Base-by-base conservation (phyloP, 1,140 invertebrate genomes). In the Brachionus koreanus region DNA sequence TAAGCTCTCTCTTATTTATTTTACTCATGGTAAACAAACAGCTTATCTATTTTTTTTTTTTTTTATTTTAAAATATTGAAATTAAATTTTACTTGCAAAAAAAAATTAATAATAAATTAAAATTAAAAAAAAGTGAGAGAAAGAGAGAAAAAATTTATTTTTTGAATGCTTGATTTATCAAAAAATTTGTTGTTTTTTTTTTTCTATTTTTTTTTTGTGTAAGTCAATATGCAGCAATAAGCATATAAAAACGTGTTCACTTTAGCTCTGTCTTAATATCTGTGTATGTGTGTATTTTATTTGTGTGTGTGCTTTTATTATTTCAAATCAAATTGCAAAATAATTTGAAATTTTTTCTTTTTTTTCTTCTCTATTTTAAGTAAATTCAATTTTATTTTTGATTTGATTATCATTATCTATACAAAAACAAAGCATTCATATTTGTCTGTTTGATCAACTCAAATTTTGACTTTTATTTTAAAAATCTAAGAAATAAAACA, bases 401-500 rank as follows among this genome's bases (percentile, higher is more conserved):
- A n/a, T n/a, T n/a, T n/a, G n/a, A n/a, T n/a, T n/a, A n/a, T n/a
- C n/a, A n/a, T n/a, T n/a, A n/a, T n/a, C n/a, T n/a, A n/a, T n/a
- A n/a, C n/a, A n/a, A n/a, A n/a, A 52, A 52, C 49, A n/a, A 52
- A 52, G 49, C n/a, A 9, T 57, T 25, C 16, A n/a, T 57, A 23
- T 57, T 57, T 57, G 49, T 19, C 16, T 57, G n/a, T 57, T 57
- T 49, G 10, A 49, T 49, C 7, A 9, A 49, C n/a, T 49, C 46
- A n/a, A 49, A 49, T n/a, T n/a, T 5, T 49, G 12, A 49, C 5
- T 1, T 7, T 29, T 25, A 25, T 33, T 10, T 63, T 12, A 29
- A 23, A 29, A 10, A 10, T 25, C 23, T 63, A n/a, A 82, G 63
- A 29, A 23, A 82, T 25, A 82, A 42, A 52, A 74, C 85, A 57